Conservation (phyloP, 2,888 invertebrate species). For the Chrysomela aeneicollis region DNA sequence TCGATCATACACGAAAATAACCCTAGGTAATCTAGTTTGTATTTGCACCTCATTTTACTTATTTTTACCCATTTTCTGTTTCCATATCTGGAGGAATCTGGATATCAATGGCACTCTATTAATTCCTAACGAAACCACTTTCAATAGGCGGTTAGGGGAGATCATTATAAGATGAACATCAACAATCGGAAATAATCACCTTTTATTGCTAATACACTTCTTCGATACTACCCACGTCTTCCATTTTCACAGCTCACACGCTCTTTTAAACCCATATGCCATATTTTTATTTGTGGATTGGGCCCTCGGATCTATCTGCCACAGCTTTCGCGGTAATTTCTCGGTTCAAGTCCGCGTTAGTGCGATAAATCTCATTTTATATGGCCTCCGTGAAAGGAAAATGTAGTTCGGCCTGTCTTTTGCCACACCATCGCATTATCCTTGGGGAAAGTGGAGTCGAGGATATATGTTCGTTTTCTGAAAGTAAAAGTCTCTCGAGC, state of each 20-base stretch:
- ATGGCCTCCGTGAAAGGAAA: constrained; percentile 44
- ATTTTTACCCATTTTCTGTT: too few species aligned
- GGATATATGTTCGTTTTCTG: constrained; percentile 23
- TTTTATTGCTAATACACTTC: constrained; percentile 25
- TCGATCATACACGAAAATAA: too few species aligned
- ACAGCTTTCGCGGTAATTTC: constrained; percentile 54
- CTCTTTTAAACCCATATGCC: constrained; percentile 52
- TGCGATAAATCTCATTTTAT: constrained; percentile 55
- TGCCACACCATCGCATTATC: constrained; percentile 34
- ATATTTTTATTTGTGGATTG: constrained; percentile 57
- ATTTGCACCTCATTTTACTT: too few species aligned
- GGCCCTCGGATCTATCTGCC: constrained; percentile 55
- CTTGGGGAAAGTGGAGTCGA: constrained; percentile 25
- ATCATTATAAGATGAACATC: too few species aligned
- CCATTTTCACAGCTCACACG: constrained; percentile 39
- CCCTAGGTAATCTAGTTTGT: too few species aligned
- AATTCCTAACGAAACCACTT: too few species aligned
- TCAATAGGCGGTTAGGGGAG: too few species aligned
- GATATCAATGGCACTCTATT: too few species aligned
- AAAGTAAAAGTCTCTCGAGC: constrained; percentile 28
- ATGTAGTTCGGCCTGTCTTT: constrained; percentile 34
- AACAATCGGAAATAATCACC: neutral
- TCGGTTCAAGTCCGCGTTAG: constrained; percentile 55
- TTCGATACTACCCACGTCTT: constrained; percentile 23
- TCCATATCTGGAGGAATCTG: too few species aligned